phyloP scores from a whole-genome alignment of 2,888 invertebrate genomes.

The Atherix ibis region DNA sequence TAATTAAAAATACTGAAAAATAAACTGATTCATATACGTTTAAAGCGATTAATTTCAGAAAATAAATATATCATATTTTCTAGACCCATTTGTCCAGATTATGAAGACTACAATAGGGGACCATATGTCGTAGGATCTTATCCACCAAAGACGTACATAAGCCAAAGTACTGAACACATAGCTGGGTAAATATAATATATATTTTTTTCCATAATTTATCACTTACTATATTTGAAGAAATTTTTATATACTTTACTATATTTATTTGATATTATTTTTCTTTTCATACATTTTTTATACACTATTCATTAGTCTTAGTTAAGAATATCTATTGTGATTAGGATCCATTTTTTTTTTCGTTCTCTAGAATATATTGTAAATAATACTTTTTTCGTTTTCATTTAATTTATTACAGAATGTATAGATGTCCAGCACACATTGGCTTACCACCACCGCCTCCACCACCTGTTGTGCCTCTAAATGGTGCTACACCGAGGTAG shows the following conservation, averaged over 20 bases:
- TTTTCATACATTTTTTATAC: background rate
- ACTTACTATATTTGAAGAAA: background rate
- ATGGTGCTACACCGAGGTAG: slow-evolving; percentile 26
- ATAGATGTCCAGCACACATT: slow-evolving; percentile 41
- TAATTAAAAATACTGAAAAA: too few relatives aligned
- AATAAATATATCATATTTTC: too few relatives aligned
- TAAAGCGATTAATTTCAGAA: too few relatives aligned
- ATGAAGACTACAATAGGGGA: slow-evolving; percentile 12
- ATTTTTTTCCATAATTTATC: slow-evolving; percentile 1
- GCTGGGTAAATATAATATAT: slow-evolving; percentile 15
- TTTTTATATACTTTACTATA: too few relatives aligned
- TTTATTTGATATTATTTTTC: slow-evolving; percentile 2
- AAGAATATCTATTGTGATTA: too few relatives aligned
- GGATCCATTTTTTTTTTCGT: too few relatives aligned
- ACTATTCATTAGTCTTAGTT: too few relatives aligned
- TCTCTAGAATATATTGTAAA: too few relatives aligned
- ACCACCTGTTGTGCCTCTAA: slow-evolving; percentile 41
- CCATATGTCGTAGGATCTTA: slow-evolving; percentile 17
- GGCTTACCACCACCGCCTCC: slow-evolving; percentile 41
- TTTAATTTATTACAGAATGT: slow-evolving; percentile 9
- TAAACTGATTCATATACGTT: background rate
- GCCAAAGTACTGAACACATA: slow-evolving; percentile 30
- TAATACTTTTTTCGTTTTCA: background rate
- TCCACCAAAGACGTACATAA: slow-evolving; percentile 19
- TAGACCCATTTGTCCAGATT: slow-evolving; percentile 14